Evolutionary conservation across 2,113 vertebrate species (phyloP).

Genomic region (Cheirogaleus medius): DNA sequence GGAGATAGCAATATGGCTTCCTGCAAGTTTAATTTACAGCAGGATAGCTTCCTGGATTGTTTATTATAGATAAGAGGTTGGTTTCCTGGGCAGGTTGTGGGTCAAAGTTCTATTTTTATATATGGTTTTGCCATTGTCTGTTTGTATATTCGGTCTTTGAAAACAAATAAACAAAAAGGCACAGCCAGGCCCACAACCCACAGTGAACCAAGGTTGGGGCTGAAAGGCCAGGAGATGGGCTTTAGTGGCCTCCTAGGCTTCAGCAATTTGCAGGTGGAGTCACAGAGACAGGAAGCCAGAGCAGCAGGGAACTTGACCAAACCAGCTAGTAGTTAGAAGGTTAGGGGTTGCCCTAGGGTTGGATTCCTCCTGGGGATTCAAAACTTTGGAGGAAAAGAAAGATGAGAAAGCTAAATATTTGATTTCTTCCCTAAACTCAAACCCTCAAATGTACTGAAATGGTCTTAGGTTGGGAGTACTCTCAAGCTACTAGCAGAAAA

Average conservation of each 20-base stretch:
- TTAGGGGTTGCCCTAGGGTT: background rate
- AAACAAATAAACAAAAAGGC: background rate
- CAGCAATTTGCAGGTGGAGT: background rate
- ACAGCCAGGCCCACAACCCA: background rate
- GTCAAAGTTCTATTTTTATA: background rate
- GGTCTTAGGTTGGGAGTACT: background rate
- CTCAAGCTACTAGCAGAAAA: background rate
- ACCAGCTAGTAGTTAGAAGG: background rate
- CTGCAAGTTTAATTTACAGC: background rate
- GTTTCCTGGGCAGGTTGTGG: background rate
- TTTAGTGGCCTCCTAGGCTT: background rate
- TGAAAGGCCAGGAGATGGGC: background rate
- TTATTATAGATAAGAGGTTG: background rate
- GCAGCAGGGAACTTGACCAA: background rate
- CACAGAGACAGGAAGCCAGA: background rate
- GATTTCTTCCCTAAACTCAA: background rate
- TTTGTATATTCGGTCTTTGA: background rate
- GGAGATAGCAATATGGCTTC: background rate
- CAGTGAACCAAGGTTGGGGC: background rate
- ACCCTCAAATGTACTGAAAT: background rate
- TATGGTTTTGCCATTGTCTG: background rate
- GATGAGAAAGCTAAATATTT: background rate
- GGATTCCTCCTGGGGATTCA: background rate
- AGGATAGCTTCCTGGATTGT: background rate
- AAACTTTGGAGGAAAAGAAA: background rate